phyloP scores from a whole-genome alignment of 2,113 vertebrate species.

The Sinocyclocheilus maitianheensis region DNA sequence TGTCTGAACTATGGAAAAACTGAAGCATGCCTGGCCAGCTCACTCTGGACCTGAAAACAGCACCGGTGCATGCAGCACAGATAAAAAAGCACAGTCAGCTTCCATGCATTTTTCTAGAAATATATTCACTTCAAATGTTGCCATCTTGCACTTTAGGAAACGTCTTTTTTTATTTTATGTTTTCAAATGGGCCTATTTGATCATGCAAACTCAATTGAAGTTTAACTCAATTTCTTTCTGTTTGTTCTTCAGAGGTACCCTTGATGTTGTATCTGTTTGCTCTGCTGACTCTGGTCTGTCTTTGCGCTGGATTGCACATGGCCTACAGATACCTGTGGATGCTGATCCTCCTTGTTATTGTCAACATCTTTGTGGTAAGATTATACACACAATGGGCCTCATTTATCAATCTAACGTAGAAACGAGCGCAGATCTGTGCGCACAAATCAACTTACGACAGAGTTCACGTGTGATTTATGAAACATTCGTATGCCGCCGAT shows the following conservation, averaged over 20 bases:
- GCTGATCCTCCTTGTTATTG: slow-evolving; percentile 92
- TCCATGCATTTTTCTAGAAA: not conserved
- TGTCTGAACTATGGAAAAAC: slow-evolving; percentile 46
- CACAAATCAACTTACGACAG: no score
- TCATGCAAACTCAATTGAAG: slow-evolving; percentile 9
- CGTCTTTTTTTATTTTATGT: not conserved
- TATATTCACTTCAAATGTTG: slow-evolving; percentile 14
- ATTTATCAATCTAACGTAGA: no score
- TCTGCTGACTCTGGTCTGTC: slow-evolving; percentile 88
- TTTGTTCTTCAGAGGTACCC: slow-evolving; percentile 86
- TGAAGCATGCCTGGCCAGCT: slow-evolving; percentile 23
- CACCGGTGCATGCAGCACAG: not conserved
- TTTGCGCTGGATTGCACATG: slow-evolving; percentile 96
- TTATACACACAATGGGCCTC: not conserved
- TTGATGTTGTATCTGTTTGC: slow-evolving; percentile 90
- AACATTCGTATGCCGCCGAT: no score
- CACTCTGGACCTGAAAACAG: slow-evolving; percentile 19
- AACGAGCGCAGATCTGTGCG: no score
- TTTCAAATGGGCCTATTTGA: not conserved
- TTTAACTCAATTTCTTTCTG: slow-evolving; percentile 9
- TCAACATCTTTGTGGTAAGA: slow-evolving; percentile 93
- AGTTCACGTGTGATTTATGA: no score
- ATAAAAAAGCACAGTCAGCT: slow-evolving; percentile 1
- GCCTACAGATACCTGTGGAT: slow-evolving; percentile 93
- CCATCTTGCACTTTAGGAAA: not conserved